phyloP scores from a whole-genome alignment of 2,888 invertebrate species.

The Ennomos fuscantarius region DNA sequence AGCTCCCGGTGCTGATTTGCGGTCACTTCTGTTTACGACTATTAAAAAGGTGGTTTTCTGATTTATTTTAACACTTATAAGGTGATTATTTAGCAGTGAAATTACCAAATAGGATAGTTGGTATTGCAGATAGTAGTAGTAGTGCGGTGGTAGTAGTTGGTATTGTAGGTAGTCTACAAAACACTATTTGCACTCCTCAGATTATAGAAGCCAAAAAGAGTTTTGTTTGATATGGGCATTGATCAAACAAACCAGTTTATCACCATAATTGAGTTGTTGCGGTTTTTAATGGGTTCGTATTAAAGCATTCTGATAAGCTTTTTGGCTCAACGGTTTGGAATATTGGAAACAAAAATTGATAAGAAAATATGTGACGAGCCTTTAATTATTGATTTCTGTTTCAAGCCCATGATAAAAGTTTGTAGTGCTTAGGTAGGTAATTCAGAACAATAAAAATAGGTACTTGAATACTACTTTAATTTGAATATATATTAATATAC shows the following conservation, averaged over 20 bases:
- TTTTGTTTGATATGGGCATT: constrained; percentile 27
- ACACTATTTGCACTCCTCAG: not conserved
- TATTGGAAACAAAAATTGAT: no score
- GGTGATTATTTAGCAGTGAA: not conserved
- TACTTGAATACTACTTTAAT: no score
- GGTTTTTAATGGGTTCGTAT: constrained; percentile 1
- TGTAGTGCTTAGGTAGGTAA: no score
- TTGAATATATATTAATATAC: no score
- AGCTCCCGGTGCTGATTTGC: constrained; percentile 68
- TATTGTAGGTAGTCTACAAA: no score
- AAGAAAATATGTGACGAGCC: no score
- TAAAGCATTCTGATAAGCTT: constrained; percentile 6
- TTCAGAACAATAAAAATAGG: no score
- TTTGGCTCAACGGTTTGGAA: not conserved
- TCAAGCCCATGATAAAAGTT: no score
- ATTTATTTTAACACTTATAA: constrained; percentile 17
- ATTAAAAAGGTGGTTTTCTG: constrained; percentile 53
- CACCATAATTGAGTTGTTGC: constrained; percentile 13
- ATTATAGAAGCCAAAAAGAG: not conserved
- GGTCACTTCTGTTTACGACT: constrained; percentile 60
- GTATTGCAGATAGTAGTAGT: no score
- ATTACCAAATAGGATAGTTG: not conserved
- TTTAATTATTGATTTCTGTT: no score
- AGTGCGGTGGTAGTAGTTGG: no score
- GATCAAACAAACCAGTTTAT: constrained; percentile 22